Percentiles rank a stretch among this genome's conserved stretches.
These are phyloP conservation scores for Tenebrosternarchus preto DNA, from an alignment of 2,113 vertebrate genomes.

Conservation along the genomic window DNA sequence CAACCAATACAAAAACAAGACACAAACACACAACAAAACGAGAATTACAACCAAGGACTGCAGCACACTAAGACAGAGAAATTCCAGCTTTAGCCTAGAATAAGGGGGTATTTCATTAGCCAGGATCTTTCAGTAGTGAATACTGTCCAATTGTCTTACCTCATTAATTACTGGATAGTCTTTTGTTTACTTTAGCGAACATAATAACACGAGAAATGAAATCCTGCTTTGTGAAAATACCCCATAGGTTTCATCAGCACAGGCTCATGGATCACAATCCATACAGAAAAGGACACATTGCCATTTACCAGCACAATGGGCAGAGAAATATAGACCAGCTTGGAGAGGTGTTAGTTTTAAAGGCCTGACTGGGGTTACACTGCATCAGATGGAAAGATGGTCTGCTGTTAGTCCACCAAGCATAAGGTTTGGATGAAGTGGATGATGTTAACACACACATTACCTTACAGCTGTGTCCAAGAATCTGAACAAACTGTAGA, in stretches of 20 bases:
- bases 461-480: conserved; percentile 69
- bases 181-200: background rate
- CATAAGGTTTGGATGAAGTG: background rate
- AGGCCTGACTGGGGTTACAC: background rate
- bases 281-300: background rate
- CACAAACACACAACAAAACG: too few species aligned
- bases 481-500: conserved; percentile 61
- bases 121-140: too few species aligned
- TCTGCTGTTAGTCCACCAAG: background rate
- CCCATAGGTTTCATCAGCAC: background rate
- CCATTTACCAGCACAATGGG: background rate
- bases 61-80: too few species aligned
- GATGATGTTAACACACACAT: conserved; percentile 16
- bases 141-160: too few species aligned
- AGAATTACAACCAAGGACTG: too few species aligned
- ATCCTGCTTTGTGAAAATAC: background rate
- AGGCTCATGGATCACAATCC: background rate
- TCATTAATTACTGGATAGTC: too few species aligned
- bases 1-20: too few species aligned
- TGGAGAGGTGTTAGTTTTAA: background rate
- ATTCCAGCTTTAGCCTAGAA: too few species aligned
- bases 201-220: background rate
- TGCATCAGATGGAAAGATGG: background rate
- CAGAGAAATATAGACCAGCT: background rate
- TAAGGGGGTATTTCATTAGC: too few species aligned